Percentiles rank a stretch among this genome's conserved stretches.
These are phyloP conservation scores for Dasypus novemcinctus DNA, from an alignment of 2,113 vertebrate species.

Conservation along the genomic window DNA sequence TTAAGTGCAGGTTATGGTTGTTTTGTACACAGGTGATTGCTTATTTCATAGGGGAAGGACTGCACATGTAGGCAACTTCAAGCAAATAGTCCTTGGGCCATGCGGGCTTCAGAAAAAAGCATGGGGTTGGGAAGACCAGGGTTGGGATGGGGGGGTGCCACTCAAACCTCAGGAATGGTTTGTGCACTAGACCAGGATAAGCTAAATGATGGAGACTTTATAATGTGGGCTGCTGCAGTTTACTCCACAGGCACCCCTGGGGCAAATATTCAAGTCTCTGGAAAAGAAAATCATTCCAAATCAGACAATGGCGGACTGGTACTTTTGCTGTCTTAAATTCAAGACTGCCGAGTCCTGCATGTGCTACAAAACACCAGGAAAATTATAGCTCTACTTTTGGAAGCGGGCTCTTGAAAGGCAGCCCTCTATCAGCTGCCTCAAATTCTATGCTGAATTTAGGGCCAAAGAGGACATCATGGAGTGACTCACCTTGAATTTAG, in stretches of 20 bases:
- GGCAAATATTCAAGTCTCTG: neutral
- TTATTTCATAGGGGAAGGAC: neutral
- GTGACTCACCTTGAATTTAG: neutral
- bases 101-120: neutral
- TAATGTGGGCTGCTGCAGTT: neutral
- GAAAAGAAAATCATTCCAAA: neutral
- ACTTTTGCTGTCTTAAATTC: neutral
- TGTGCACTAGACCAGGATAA: neutral
- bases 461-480: neutral
- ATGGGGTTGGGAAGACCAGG: neutral
- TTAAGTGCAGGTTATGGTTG: neutral
- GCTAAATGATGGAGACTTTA: neutral
- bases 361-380: neutral
- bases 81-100: neutral
- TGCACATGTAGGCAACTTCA: neutral
- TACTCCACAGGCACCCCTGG: neutral
- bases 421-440: neutral
- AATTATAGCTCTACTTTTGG: neutral
- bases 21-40: neutral
- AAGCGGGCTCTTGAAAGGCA: neutral
- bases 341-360: neutral
- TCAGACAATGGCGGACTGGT: neutral
- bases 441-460: neutral
- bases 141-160: accelerated
- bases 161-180: neutral